Percentiles rank a stretch among this genome's conserved stretches.
Conservation (phyloP, 2,888 invertebrate species). For the Nephrotoma guestfalica region DNA sequence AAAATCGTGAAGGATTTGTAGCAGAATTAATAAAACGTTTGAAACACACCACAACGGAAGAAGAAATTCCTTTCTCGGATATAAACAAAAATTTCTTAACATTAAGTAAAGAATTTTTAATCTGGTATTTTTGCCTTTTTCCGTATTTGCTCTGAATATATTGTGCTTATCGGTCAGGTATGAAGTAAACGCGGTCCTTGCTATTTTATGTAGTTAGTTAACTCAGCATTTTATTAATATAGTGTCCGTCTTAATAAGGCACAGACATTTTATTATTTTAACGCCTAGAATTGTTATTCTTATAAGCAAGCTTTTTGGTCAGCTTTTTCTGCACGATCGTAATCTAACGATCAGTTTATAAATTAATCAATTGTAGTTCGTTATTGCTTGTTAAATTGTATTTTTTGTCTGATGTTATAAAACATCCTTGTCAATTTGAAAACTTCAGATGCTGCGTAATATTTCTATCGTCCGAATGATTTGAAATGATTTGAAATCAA, state of each 20-base stretch:
- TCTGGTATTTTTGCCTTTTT: background rate
- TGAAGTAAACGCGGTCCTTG: background rate
- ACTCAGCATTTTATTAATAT: background rate
- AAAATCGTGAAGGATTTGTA: background rate
- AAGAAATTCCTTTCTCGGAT: background rate
- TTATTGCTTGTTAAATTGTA: too few relatives aligned
- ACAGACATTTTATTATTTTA: background rate
- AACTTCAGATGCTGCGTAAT: too few relatives aligned
- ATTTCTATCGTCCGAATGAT: too few relatives aligned
- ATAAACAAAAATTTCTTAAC: background rate
- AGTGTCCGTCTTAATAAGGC: background rate
- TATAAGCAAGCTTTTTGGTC: background rate
- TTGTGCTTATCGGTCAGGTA: background rate
- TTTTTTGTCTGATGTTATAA: too few relatives aligned
- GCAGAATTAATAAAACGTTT: background rate
- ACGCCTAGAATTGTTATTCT: background rate
- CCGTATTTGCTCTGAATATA: background rate
- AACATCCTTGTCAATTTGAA: too few relatives aligned
- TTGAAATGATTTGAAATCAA: too few relatives aligned
- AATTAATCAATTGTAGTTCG: background rate
- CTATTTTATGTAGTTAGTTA: background rate
- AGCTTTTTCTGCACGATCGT: background rate
- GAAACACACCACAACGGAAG: background rate
- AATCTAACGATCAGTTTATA: background rate
- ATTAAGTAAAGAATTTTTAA: background rate